Evolutionary conservation across 2,113 vertebrate species (phyloP).

Genomic region (Propithecus coquereli): DNA sequence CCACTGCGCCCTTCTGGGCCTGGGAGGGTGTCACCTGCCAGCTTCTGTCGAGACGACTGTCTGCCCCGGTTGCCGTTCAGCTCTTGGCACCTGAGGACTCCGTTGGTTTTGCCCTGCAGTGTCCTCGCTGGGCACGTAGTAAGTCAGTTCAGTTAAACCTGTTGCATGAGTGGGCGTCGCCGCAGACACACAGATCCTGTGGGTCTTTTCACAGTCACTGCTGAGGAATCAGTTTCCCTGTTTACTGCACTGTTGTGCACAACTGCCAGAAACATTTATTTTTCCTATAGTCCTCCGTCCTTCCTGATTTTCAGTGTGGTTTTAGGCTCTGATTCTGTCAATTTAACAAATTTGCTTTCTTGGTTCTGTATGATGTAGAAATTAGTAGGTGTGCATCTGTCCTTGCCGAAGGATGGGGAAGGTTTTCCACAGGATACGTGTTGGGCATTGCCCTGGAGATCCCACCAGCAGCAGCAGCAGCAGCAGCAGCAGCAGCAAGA

Average conservation of each 20-base stretch:
- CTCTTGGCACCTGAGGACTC: background rate
- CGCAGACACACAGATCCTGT: background rate
- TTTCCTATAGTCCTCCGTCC: background rate
- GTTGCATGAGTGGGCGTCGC: background rate
- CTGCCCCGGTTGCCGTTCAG: background rate
- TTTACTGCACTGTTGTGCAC: background rate
- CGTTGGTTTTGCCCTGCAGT: background rate
- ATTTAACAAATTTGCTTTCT: background rate
- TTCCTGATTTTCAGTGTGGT: background rate
- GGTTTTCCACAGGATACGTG: no score
- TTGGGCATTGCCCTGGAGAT: background rate
- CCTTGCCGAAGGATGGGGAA: background rate
- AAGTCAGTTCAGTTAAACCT: background rate
- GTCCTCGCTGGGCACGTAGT: background rate
- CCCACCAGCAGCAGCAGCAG: background rate
- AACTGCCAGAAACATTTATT: background rate
- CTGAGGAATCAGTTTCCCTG: background rate
- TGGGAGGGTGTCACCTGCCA: no score
- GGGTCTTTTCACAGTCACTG: background rate
- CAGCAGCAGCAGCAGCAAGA: background rate
- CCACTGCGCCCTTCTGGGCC: background rate
- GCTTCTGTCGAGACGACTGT: background rate
- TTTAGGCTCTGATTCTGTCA: background rate
- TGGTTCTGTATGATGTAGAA: background rate
- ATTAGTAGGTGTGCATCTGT: background rate